A percentile compares a stretch with the other conserved stretches of the same genome.
These are phyloP conservation scores for Mugil cephalus DNA, from an alignment of 2,113 vertebrate species.

Conservation along the genomic window DNA sequence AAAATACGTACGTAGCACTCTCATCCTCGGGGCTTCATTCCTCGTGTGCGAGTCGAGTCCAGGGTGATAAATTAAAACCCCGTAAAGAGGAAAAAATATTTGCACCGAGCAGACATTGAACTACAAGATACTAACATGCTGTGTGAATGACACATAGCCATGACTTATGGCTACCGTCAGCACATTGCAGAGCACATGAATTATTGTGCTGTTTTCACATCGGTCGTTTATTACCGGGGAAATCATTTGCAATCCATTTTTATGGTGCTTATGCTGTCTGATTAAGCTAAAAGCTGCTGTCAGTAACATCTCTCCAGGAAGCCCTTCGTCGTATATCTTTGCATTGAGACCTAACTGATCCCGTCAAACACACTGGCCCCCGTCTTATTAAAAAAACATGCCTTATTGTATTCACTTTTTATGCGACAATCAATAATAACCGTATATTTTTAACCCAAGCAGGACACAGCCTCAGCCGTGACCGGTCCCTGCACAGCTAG, in stretches of 20 bases:
- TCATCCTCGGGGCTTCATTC: constrained; percentile 1
- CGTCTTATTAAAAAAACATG: constrained; percentile 8
- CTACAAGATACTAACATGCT: constrained; percentile 52
- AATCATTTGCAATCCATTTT: constrained; percentile 77
- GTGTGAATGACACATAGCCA: constrained; percentile 58
- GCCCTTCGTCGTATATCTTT: constrained; percentile 52
- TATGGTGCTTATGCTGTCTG: constrained; percentile 73
- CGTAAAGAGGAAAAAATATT: constrained; percentile 61
- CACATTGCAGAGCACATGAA: constrained; percentile 71
- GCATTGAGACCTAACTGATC: not conserved
- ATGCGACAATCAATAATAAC: constrained; percentile 1
- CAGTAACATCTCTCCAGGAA: constrained; percentile 67
- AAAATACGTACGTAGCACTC: not conserved
- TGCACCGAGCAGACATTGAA: constrained; percentile 58
- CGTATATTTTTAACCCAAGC: too few species aligned
- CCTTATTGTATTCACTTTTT: constrained; percentile 8
- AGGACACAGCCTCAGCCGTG: constrained; percentile 3
- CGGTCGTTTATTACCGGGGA: constrained; percentile 78
- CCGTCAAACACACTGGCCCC: not conserved
- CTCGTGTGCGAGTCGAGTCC: not conserved
- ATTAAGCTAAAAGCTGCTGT: constrained; percentile 83
- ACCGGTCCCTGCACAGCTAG: constrained; percentile 15
- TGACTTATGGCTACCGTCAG: constrained; percentile 64
- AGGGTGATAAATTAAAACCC: constrained; percentile 37
- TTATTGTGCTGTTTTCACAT: constrained; percentile 75